Conservation (phyloP, 2,797 vertebrate genomes). For the Molossus molossus region DNA sequence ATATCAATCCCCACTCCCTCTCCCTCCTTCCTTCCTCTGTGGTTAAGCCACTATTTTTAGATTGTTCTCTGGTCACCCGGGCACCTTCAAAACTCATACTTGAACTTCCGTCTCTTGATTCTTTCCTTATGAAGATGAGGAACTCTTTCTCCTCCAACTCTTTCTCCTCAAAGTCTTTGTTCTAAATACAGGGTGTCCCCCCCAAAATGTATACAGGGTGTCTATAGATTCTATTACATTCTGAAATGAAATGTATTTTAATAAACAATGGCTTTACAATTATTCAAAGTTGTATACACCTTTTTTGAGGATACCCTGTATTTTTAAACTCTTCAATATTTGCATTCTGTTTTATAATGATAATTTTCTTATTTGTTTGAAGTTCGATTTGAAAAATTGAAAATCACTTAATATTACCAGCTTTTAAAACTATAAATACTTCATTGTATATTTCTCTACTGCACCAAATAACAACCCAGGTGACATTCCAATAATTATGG, state of each 20-base stretch:
- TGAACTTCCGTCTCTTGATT: background rate
- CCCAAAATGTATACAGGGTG: no score
- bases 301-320: no score
- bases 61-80: background rate
- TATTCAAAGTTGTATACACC: no score
- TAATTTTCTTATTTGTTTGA: background rate
- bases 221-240: no score
- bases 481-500: background rate
- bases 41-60: background rate
- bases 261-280: no score
- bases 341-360: background rate
- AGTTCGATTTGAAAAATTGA: conserved; percentile 6
- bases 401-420: background rate
- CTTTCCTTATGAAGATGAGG: background rate
- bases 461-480: background rate
- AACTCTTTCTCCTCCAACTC: background rate
- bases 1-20: background rate
- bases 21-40: background rate
- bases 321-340: background rate
- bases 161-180: background rate
- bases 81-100: background rate
- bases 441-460: background rate
- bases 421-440: conserved; percentile 24
- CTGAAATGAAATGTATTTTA: no score
- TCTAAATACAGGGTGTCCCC: background rate